Evolutionary conservation across 2,113 vertebrate species (phyloP), one percentile per base, ranked within the genome.

Genomic region (Nesospiza acunhae): DNA sequence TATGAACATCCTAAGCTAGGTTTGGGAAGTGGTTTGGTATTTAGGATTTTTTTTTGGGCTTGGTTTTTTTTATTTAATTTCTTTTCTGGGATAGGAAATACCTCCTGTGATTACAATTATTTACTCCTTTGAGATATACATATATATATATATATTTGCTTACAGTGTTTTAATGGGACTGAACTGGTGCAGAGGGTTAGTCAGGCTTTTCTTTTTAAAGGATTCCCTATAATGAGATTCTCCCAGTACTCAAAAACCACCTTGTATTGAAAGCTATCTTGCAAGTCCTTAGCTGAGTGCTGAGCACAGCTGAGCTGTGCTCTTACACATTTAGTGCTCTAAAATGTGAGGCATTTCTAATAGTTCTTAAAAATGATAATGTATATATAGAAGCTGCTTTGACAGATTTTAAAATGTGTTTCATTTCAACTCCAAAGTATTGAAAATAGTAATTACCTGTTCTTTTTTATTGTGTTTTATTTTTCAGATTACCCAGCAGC

Each of bases 401-500:
- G 37, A 22, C 13, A 80, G 50, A 50, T 46, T 83, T 77, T 50
- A 27, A 92, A 73, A 69, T 19, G 16, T 55, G 22, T 56, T 94
- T 66, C 35, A 91, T 81, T 92, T 90, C 19, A 89, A 7, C 66
- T 84, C 23, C 7, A 2, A 84, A 67, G 6, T 89, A 47, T 18
- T 80, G 13, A 58, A 87, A 86, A 78, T 70, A 49, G 11, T 72
- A 30, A 13, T 76, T 76, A 83, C 58, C 13, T 87, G 46, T 76
- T 31, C 0, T 24, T 56, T 95, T 69, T 81, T 27, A 0, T 23
- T 62, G 94, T 68, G 30, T 33, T 58, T 35, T 94, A 52, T 97
- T 87, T 42, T 19, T 72, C 96, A 99, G 99, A 99, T 99, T 97
- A 99, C 99, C 6, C 99, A 99, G 96, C 99, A 99, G 94, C 97